phyloP scores from a whole-genome alignment of 2,797 vertebrate species.

The Enteromius unitaeniatus region DNA sequence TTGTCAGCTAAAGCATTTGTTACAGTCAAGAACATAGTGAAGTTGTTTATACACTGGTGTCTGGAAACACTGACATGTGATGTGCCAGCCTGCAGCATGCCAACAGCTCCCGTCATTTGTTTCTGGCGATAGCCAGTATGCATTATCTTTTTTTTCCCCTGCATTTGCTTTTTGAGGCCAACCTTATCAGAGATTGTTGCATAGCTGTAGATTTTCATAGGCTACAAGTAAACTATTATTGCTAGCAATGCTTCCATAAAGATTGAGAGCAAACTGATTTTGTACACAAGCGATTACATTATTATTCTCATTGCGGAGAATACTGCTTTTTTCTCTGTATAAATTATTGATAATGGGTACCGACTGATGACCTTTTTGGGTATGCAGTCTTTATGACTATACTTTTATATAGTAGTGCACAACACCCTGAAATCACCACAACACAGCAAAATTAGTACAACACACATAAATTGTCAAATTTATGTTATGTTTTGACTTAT shows the following conservation, averaged over 20 bases:
- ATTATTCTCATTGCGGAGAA: not conserved
- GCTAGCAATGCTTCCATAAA: not conserved
- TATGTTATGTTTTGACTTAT: not conserved
- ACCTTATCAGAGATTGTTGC: not conserved
- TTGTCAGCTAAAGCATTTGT: not conserved
- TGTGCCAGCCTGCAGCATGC: conserved; percentile 21
- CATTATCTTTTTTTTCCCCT: not conserved
- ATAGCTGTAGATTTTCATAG: not conserved
- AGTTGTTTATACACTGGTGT: conserved; percentile 5
- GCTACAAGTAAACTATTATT: not conserved
- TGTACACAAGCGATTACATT: not conserved
- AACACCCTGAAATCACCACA: not conserved
- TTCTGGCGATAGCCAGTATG: conserved; percentile 33
- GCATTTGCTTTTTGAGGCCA: not conserved
- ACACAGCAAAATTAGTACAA: not conserved
- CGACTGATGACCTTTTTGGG: not conserved
- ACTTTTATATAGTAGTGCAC: not conserved
- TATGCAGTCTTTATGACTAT: not conserved
- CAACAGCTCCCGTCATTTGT: not conserved
- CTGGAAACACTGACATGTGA: conserved; percentile 9
- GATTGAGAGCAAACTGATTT: not conserved
- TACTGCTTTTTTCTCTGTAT: not conserved
- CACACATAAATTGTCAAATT: too few species aligned
- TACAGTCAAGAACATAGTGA: not conserved
- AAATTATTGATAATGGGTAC: not conserved